These are phyloP conservation scores for Morpho deidamia DNA, from an alignment of 2,888 invertebrate genomes.

Conservation along the genomic window DNA sequence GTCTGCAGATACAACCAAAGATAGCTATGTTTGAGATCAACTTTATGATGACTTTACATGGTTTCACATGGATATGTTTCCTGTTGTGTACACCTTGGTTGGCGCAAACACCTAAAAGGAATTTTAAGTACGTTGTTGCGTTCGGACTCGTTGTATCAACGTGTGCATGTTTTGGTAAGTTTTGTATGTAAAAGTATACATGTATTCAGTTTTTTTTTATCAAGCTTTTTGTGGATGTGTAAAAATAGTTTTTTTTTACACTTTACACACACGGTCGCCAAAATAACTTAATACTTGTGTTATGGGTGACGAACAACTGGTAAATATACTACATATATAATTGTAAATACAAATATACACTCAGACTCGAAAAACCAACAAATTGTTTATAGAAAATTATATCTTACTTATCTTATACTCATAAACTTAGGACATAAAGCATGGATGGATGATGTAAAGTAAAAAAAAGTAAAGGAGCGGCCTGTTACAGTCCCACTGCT, in stretches of 20 bases:
- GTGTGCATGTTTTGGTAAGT: conserved; percentile 58
- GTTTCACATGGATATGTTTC: conserved; percentile 70
- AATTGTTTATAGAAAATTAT: no score
- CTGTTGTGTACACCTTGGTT: conserved; percentile 65
- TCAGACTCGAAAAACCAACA: no score
- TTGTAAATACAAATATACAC: no score
- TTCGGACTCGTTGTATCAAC: conserved; percentile 54
- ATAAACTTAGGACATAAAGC: no score
- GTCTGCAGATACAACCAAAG: conserved; percentile 52
- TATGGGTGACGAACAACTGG: no score
- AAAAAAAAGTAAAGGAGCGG: no score
- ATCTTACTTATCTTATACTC: no score
- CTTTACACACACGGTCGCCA: no score
- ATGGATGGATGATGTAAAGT: no score
- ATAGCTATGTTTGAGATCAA: conserved; percentile 58
- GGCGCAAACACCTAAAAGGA: conserved; percentile 60
- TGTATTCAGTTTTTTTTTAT: not conserved
- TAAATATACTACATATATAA: no score
- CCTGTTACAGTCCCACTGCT: no score
- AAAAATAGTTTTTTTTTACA: not conserved
- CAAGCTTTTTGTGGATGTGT: not conserved
- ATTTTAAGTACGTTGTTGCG: conserved; percentile 60
- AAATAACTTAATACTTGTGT: no score
- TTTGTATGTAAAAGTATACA: not conserved
- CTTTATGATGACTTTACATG: conserved; percentile 62